phyloP scores from a whole-genome alignment of 2,888 invertebrate species.

The Apodemia mormo region DNA sequence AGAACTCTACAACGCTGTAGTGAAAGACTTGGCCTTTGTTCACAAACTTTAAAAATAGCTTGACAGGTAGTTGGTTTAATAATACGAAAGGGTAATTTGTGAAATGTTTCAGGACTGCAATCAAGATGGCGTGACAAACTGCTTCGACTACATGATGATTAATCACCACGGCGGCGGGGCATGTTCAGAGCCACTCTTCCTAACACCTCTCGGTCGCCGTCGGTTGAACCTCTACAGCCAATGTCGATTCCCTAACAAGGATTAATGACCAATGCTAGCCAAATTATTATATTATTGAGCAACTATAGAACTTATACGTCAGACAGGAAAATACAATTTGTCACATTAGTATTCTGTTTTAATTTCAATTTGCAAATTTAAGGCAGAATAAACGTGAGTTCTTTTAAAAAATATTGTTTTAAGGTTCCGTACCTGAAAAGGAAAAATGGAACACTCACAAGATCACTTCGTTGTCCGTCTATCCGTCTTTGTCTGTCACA shows the following conservation, averaged over 20 bases:
- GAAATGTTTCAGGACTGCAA: constrained; percentile 82
- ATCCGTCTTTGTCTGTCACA: too few relatives aligned
- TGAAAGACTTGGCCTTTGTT: too few relatives aligned
- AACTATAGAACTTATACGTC: background rate
- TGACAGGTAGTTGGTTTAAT: too few relatives aligned
- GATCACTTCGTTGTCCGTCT: too few relatives aligned
- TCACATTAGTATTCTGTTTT: background rate
- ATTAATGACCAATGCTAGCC: background rate
- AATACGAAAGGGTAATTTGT: too few relatives aligned
- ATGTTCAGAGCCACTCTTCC: constrained; percentile 63
- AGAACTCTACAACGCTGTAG: too few relatives aligned
- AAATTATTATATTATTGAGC: background rate
- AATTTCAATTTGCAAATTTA: background rate
- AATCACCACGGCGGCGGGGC: constrained; percentile 82
- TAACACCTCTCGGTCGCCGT: constrained; percentile 51
- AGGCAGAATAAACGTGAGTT: too few relatives aligned
- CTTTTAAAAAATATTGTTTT: too few relatives aligned
- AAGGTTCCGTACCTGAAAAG: too few relatives aligned
- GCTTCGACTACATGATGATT: constrained; percentile 84
- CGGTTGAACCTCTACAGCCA: constrained; percentile 62
- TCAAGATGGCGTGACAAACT: constrained; percentile 83
- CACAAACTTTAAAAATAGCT: too few relatives aligned
- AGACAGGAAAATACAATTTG: background rate
- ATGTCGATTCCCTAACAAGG: constrained; percentile 47
- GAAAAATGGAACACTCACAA: too few relatives aligned